These are phyloP conservation scores for Tetrao urogallus DNA, from an alignment of 2,113 vertebrate species.

Conservation along the genomic window DNA sequence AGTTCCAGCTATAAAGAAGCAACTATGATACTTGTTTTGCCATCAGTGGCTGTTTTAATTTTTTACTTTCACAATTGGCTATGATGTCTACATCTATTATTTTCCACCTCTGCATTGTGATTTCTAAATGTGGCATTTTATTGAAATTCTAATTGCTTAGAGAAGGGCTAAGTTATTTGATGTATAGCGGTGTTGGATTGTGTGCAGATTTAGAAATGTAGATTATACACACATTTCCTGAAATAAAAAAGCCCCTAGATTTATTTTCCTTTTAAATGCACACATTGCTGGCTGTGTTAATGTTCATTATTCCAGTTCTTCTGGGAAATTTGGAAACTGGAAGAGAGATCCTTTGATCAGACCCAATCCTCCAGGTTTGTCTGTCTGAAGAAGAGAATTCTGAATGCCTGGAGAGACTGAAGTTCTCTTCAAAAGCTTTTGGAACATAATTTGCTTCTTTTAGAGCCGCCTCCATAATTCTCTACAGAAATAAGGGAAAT, in stretches of 20 bases:
- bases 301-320: background rate
- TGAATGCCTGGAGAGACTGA: constrained; percentile 27
- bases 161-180: constrained; percentile 28
- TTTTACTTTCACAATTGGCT: constrained; percentile 23
- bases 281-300: background rate
- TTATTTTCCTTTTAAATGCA: background rate
- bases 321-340: constrained; percentile 1
- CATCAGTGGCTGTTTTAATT: constrained; percentile 15
- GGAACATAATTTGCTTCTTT: constrained; percentile 34
- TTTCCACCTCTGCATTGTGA: constrained; percentile 18
- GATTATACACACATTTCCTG: background rate
- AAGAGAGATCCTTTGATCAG: constrained; percentile 26
- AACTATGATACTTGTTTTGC: constrained; percentile 1
- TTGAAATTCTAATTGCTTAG: constrained; percentile 32
- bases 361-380: background rate
- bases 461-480: constrained; percentile 40
- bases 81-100: background rate
- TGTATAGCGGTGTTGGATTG: background rate
- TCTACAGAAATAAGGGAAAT: constrained; percentile 26
- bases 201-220: background rate
- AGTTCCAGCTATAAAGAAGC: constrained; percentile 26
- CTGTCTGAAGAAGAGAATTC: constrained; percentile 19
- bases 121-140: constrained; percentile 50
- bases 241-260: background rate
- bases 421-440: constrained; percentile 62